These are phyloP conservation scores for Zophobas atratus DNA, from an alignment of 1,140 invertebrate genomes.

Conservation along the genomic window DNA sequence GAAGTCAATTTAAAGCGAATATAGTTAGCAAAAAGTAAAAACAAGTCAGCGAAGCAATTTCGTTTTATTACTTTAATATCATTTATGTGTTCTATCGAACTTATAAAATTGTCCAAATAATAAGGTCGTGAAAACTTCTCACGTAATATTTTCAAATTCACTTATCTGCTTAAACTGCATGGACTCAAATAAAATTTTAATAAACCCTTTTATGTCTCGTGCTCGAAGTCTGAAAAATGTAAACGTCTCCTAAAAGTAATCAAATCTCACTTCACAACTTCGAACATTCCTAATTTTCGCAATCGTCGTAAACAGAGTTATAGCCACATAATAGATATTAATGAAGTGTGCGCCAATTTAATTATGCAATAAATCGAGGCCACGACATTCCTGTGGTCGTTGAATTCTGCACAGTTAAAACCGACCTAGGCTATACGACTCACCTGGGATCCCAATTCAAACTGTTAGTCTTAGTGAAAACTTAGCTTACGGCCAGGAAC, in stretches of 20 bases:
- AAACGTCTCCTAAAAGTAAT: conserved; percentile 17
- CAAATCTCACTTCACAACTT: conserved; percentile 11
- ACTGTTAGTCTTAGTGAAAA: conserved; percentile 41
- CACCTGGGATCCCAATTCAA: conserved; percentile 36
- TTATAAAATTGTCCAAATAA: conserved; percentile 18
- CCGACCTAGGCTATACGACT: conserved; percentile 28
- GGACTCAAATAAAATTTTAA: conserved; percentile 26
- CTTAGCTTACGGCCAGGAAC: conserved; percentile 35
- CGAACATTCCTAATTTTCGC: conserved; percentile 46
- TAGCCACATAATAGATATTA: conserved; percentile 58
- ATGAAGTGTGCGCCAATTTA: conserved; percentile 58
- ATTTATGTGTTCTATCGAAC: not conserved
- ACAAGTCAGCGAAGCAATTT: not conserved
- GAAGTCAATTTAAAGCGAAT: too few species aligned
- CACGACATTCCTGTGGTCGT: conserved; percentile 37
- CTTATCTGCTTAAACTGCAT: not conserved
- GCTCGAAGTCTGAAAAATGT: not conserved
- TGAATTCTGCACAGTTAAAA: conserved; percentile 22
- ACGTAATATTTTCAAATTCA: conserved; percentile 14
- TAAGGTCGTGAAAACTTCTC: conserved; percentile 21
- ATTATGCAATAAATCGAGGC: conserved; percentile 59
- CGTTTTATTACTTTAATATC: not conserved
- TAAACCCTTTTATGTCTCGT: conserved; percentile 28
- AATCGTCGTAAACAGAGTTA: conserved; percentile 52
- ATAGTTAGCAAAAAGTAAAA: not conserved